Conservation (phyloP, 2,113 vertebrate species). For the Pterocles gutturalis region DNA sequence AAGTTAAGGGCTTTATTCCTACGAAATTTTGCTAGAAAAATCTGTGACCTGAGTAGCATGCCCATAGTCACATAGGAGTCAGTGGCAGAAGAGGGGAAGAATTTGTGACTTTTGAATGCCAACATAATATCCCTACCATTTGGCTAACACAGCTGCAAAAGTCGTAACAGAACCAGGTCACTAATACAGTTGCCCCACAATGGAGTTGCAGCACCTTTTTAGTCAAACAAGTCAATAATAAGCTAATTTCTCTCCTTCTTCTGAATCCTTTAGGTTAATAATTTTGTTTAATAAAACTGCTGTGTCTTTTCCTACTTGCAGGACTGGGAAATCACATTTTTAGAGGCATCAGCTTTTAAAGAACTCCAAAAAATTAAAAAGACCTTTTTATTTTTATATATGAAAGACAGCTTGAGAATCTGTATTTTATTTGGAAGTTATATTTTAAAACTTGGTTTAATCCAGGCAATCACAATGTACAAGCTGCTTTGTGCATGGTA, state of each 20-base stretch:
- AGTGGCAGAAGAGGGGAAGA: background rate
- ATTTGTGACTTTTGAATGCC: background rate
- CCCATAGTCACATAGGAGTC: background rate
- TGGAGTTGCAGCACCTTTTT: background rate
- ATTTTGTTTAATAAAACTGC: background rate
- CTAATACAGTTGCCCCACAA: background rate
- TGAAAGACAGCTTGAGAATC: background rate
- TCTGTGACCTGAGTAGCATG: background rate
- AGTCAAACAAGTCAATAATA: background rate
- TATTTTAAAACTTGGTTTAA: background rate
- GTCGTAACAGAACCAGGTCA: background rate
- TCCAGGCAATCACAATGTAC: background rate
- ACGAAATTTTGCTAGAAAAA: background rate
- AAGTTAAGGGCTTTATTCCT: background rate
- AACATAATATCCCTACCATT: background rate
- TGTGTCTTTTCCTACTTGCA: background rate
- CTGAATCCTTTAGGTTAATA: background rate
- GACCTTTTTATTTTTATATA: background rate
- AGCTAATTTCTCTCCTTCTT: background rate
- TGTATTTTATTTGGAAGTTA: background rate
- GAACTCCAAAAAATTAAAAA: background rate
- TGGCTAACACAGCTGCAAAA: background rate
- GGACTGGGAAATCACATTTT: background rate
- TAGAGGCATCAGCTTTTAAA: background rate
- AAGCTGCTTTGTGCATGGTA: background rate